Conservation (phyloP, 1,140 invertebrate species). For the Bombus superbus region DNA sequence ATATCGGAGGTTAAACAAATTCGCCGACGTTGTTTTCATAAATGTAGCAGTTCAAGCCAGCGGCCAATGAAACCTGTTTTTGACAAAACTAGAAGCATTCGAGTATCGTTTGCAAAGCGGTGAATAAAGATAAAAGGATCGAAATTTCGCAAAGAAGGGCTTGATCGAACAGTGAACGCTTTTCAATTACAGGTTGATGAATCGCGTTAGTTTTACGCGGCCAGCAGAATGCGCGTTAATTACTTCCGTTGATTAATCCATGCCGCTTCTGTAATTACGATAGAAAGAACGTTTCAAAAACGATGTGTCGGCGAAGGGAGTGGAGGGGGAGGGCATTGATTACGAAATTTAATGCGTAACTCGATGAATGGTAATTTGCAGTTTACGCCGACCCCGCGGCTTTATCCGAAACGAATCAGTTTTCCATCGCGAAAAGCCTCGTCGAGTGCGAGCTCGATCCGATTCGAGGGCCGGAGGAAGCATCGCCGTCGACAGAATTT, state of each 20-base stretch:
- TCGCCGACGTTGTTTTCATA: neutral
- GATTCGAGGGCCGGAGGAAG: neutral
- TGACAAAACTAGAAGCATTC: too few relatives aligned
- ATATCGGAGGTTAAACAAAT: neutral
- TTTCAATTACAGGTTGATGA: slow-evolving; percentile 24
- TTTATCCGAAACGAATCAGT: slow-evolving; percentile 15
- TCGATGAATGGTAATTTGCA: slow-evolving; percentile 24
- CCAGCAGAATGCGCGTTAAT: slow-evolving; percentile 7
- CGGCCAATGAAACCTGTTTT: neutral
- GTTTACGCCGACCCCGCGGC: neutral
- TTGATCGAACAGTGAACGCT: neutral
- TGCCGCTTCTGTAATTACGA: slow-evolving; percentile 12
- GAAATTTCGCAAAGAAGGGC: neutral
- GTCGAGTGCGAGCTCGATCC: neutral
- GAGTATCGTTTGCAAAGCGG: neutral
- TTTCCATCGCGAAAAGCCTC: neutral
- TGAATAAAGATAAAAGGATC: neutral
- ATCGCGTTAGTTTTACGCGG: neutral
- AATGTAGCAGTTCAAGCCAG: neutral
- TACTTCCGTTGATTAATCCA: slow-evolving; percentile 25
- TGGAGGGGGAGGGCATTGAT: neutral
- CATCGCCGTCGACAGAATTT: neutral
- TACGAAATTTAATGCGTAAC: slow-evolving; percentile 28
- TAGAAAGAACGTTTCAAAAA: slow-evolving; percentile 20
- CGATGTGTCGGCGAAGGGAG: too few relatives aligned